Percentiles rank a stretch among this genome's conserved stretches.
These are phyloP conservation scores for Artemia sinica DNA, from an alignment of 2,888 invertebrate species.

Conservation along the genomic window DNA sequence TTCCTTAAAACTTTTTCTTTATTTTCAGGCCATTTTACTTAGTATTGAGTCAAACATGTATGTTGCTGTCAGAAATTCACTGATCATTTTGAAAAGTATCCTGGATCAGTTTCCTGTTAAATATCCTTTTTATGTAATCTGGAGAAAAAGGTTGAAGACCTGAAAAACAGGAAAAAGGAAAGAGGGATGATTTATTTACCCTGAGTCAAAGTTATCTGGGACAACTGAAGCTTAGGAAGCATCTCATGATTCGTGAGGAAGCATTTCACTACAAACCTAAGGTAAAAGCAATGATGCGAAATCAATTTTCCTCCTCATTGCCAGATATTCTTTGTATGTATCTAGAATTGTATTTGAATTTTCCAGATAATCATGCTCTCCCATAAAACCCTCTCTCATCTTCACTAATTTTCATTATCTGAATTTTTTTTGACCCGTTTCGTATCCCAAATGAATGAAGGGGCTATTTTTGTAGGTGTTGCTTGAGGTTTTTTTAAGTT, in stretches of 20 bases:
- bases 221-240: conserved; percentile 58
- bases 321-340: no score
- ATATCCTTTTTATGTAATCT: conserved; percentile 48
- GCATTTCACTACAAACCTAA: conserved; percentile 50
- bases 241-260: conserved; percentile 67
- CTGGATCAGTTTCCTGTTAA: conserved; percentile 73
- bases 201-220: conserved; percentile 83
- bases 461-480: no score
- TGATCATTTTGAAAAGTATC: conserved; percentile 85
- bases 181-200: conserved; percentile 79
- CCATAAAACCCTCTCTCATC: no score
- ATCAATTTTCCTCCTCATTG: no score
- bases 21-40: conserved; percentile 59
- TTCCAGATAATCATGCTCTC: no score
- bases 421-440: no score
- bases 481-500: no score
- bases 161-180: conserved; percentile 83
- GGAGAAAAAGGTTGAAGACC: conserved; percentile 74
- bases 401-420: no score
- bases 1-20: conserved; percentile 21
- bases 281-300: no score
- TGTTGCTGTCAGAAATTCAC: conserved; percentile 85
- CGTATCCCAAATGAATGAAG: no score
- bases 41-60: conserved; percentile 92
- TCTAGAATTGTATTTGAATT: no score